Evolutionary conservation across 2,113 vertebrate species (phyloP).

Genomic region (Oreocharis arfaki): DNA sequence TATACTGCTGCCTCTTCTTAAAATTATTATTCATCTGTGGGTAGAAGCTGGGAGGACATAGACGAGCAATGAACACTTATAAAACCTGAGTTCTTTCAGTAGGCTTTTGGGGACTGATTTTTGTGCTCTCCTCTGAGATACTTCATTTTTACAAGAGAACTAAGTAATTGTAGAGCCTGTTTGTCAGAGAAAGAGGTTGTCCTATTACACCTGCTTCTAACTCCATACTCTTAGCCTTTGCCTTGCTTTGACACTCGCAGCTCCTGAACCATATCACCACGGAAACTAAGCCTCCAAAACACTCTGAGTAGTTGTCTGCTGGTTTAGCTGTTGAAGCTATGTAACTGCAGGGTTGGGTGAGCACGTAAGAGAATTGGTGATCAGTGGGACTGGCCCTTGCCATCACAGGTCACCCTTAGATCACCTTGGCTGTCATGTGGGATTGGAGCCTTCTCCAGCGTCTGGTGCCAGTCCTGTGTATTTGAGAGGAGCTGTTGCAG

Average conservation of each 20-base stretch:
- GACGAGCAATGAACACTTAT: neutral
- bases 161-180: neutral
- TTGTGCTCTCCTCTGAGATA: neutral
- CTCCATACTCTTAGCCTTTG: neutral
- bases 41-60: neutral
- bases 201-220: neutral
- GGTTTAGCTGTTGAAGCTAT: neutral
- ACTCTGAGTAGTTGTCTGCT: neutral
- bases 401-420: accelerated
- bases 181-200: neutral
- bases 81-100: neutral
- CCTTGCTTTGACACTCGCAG: neutral
- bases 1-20: neutral
- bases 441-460: neutral
- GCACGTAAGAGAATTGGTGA: accelerated
- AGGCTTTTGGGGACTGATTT: neutral
- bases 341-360: neutral
- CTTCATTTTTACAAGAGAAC: neutral
- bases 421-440: accelerated
- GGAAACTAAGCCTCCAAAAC: neutral
- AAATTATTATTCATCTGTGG: neutral
- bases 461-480: neutral
- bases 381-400: neutral
- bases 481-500: neutral
- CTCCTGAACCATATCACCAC: neutral